phyloP scores from a whole-genome alignment of 2,113 vertebrate species.

The Ondatra zibethicus region DNA sequence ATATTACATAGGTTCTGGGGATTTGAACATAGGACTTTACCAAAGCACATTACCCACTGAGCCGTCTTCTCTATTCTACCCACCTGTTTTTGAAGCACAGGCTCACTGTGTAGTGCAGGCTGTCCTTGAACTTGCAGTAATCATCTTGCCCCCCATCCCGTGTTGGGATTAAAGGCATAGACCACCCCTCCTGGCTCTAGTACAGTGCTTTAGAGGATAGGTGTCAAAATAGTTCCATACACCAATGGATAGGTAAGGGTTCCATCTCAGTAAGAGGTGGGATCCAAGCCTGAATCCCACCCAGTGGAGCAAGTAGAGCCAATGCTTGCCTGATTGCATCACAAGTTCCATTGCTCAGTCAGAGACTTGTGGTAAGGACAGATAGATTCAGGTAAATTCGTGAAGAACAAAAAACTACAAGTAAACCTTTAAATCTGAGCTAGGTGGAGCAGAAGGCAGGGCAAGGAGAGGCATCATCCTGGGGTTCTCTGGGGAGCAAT shows the following conservation, averaged over 20 bases:
- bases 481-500: not conserved
- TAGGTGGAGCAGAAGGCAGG: no score
- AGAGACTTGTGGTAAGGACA: not conserved
- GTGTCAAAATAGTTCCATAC: not conserved
- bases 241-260: not conserved
- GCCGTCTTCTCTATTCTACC: not conserved
- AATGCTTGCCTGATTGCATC: rapidly evolving
- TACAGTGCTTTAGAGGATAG: not conserved
- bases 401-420: not conserved
- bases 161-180: not conserved
- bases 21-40: not conserved
- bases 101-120: not conserved
- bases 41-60: not conserved
- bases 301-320: not conserved
- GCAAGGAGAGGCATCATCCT: not conserved
- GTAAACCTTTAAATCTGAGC: not conserved
- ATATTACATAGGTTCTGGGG: not conserved
- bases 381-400: not conserved
- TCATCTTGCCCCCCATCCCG: not conserved
- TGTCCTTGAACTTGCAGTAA: not conserved
- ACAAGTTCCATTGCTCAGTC: not conserved
- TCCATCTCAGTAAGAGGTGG: not conserved
- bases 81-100: not conserved
- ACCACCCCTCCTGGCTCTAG: not conserved
- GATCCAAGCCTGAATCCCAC: not conserved